Evolutionary conservation across 2,888 invertebrate genomes (phyloP), one percentile per base, ranked within the genome.

Genomic region (Drosophila nigricruria): DNA sequence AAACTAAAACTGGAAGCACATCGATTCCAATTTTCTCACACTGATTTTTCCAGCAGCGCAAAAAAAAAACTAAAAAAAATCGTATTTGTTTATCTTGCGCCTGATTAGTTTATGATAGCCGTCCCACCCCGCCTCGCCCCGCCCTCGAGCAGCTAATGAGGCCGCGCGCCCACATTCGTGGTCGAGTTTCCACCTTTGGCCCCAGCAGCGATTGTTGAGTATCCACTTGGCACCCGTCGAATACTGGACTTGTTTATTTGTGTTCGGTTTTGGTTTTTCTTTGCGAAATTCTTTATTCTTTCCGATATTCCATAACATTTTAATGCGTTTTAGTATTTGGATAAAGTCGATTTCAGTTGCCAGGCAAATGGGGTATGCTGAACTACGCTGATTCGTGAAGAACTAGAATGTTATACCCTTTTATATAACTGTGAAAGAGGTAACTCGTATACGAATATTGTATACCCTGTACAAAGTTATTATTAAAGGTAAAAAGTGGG

Each of bases 21-120:
- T 14, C 18, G 53, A 38, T 27, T 38, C n/a, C 38, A 60, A 61
- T 79, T 78, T 84, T 84, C 79, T 74, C 88, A 88, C 85, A 77
- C 70, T 45, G 71, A 76, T 67, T 84, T 85, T 79, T 79, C 76
- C 76, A 79, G 71, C 76, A 67, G 72, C 72, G 68, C 65, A 49
- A 65, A 64, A 40, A 36, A 8, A 10, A 34, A 20, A 18, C 50
- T 42, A 60, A 56, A 27, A 69, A 66, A 62, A 71, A n/a, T n/a
- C n/a, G 67, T 80, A 83, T 86, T 83, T 88, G 81, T 89, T 80
- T 84, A 82, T 79, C 74, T 81, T 77, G 80, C 83, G 80, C 77
- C 81, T 77, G 90, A 83, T 82, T 88, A 81, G 77, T 90, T 88
- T 81, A 87, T 82, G 84, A 80, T 66, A 49, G 18, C 36, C 40